Conservation (phyloP, 2,113 vertebrate species). For the Columbina picui region DNA sequence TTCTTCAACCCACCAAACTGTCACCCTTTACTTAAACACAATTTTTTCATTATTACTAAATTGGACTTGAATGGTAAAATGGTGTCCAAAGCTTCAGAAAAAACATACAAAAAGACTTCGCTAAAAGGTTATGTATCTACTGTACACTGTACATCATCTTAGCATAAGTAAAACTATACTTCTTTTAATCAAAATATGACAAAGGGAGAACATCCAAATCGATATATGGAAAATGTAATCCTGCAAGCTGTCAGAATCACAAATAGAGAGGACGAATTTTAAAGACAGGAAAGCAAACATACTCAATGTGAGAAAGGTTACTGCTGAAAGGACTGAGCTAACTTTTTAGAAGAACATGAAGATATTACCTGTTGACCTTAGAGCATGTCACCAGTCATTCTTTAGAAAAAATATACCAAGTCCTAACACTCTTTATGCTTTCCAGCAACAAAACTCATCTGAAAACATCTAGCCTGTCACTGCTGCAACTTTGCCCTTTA, state of each 20-base stretch:
- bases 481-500: conserved; percentile 57
- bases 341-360: conserved; percentile 29
- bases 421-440: conserved; percentile 21
- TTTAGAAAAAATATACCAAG: background rate
- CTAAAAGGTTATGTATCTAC: conserved; percentile 1
- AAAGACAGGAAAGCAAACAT: conserved; percentile 66
- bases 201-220: conserved; percentile 39
- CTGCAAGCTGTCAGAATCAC: conserved; percentile 61
- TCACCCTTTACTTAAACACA: background rate
- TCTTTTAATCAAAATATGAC: conserved; percentile 61
- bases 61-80: background rate
- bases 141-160: background rate
- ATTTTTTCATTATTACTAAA: background rate
- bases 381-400: conserved; percentile 1
- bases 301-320: conserved; percentile 70
- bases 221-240: conserved; percentile 60
- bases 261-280: conserved; percentile 61
- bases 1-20: background rate
- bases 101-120: background rate
- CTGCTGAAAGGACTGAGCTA: conserved; percentile 21
- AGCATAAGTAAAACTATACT: conserved; percentile 31
- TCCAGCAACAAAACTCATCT: conserved; percentile 38
- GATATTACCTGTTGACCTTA: conserved; percentile 39
- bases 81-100: background rate
- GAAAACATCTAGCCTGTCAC: conserved; percentile 43